Base-by-base conservation (phyloP, 2,888 invertebrate species). In the Helobdella robusta region DNA sequence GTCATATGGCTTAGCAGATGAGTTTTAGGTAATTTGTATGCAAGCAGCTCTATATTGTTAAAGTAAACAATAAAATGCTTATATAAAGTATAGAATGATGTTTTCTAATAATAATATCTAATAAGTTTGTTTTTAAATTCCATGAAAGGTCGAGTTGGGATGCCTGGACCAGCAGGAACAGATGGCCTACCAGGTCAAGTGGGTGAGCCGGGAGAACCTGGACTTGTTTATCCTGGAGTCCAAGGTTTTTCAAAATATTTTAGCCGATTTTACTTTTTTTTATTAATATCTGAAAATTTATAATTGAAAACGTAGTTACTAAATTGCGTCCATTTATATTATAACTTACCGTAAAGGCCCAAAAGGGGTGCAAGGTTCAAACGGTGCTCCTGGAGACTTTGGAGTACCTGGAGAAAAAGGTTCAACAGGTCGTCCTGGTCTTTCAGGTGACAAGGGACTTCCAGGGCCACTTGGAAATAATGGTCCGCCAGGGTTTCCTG, bases 371-470 rank as follows among this genome's bases (percentile, higher is more conserved):
- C 34, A 30, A 4, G 59, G 59, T 11, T 6, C 20, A 6, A 5
- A 4, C 5, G 59, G 59, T 20, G 6, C 20, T 6, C 59, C 35
- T 34, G 59, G 59, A 35, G 34, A 59, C 20, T 20, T n/a, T 11
- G 59, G 59, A n/a, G 18, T 32, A 25, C 3, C 34, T 35, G 59
- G 59, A 30, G 35, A 59, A 59, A 32, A 59, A 30, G 66, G 66
- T 25, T n/a, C 1, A 18, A 54, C 40, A 20, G 66, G 61, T 50
- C 8, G 20, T 54, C 40, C 36, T 30, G 66, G 66, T 6, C 35
- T 28, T 15, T 18, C 3, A 62, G 66, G 64, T 25, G 52, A 54
- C 0, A 54, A 25, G 20, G 64, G 64, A 15, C 58, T 52, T 25
- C 56, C 52, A 23, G 64, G 64, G 5, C n/a, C 44, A 23, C 5